A percentile compares a stretch with the other conserved stretches of the same genome.
These are phyloP conservation scores for Suillia variegata DNA, from an alignment of 2,888 invertebrate species.

Conservation along the genomic window DNA sequence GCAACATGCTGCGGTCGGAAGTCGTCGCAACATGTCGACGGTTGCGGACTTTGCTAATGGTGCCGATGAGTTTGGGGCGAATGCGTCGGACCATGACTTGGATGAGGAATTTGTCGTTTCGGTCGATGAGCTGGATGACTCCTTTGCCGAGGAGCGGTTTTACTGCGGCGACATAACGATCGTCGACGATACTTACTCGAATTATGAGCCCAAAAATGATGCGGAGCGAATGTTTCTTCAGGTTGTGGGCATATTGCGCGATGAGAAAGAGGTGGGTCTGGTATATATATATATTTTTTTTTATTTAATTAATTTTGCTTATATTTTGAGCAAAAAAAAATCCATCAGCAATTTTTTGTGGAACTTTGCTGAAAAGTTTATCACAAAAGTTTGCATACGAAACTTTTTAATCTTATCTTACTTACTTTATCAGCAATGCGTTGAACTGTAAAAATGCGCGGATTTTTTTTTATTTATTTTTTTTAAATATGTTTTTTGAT, in stretches of 20 bases:
- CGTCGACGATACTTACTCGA: conserved; percentile 59
- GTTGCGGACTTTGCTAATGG: conserved; percentile 16
- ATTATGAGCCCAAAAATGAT: conserved; percentile 60
- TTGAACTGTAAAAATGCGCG: not conserved
- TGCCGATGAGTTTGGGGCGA: conserved; percentile 27
- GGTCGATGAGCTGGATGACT: conserved; percentile 37
- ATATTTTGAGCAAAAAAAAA: not conserved
- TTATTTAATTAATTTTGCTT: not conserved
- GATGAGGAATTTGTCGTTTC: conserved; percentile 20
- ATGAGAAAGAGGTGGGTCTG: conserved; percentile 61
- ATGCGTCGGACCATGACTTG: conserved; percentile 40
- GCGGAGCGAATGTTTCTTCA: conserved; percentile 61
- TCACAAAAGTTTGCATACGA: not conserved
- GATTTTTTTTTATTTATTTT: not conserved
- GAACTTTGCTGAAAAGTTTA: not conserved
- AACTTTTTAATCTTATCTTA: not conserved
- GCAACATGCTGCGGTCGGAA: conserved; percentile 31
- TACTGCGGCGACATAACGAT: conserved; percentile 59
- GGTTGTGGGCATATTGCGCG: conserved; percentile 60
- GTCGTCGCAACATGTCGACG: not conserved
- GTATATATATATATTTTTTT: not conserved
- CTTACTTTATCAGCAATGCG: not conserved
- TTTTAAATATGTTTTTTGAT: not conserved
- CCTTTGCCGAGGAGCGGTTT: conserved; percentile 49
- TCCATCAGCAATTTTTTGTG: not conserved